phyloP scores from a whole-genome alignment of 2,888 invertebrate species.

The Eurois occulta region DNA sequence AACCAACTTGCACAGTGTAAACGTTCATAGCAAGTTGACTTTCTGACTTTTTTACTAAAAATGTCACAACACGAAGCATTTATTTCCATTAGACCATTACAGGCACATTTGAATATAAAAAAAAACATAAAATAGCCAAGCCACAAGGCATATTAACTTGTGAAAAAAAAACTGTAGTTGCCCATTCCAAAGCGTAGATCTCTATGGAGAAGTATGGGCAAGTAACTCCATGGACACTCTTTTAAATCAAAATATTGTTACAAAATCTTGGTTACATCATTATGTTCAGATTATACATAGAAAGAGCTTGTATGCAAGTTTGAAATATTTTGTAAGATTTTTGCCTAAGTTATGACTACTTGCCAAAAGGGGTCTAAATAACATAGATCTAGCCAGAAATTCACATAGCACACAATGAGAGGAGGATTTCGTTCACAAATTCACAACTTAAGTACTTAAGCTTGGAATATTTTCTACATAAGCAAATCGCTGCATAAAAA shows the following conservation, averaged over 20 bases:
- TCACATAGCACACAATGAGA: constrained; percentile 32
- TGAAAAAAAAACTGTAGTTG: too few species aligned
- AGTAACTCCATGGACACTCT: too few species aligned
- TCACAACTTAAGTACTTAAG: constrained; percentile 16
- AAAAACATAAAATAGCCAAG: too few species aligned
- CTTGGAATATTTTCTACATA: constrained; percentile 25
- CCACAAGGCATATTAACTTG: too few species aligned
- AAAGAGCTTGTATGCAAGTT: background rate
- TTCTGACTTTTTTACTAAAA: background rate
- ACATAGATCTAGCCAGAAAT: constrained; percentile 33
- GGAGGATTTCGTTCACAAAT: constrained; percentile 21
- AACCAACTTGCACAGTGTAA: background rate
- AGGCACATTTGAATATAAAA: too few species aligned
- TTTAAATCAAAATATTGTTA: too few species aligned
- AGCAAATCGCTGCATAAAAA: constrained; percentile 3
- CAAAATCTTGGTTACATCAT: too few species aligned
- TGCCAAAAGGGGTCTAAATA: background rate
- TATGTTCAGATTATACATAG: too few species aligned
- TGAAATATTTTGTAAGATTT: background rate
- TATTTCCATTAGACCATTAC: too few species aligned
- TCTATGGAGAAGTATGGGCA: too few species aligned
- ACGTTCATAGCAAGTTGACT: background rate
- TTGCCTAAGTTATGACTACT: background rate
- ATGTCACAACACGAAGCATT: background rate
- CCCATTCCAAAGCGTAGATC: too few species aligned